Base-by-base conservation (phyloP, 2,113 vertebrate genomes). In the Xenotilapia flavipinnis region DNA sequence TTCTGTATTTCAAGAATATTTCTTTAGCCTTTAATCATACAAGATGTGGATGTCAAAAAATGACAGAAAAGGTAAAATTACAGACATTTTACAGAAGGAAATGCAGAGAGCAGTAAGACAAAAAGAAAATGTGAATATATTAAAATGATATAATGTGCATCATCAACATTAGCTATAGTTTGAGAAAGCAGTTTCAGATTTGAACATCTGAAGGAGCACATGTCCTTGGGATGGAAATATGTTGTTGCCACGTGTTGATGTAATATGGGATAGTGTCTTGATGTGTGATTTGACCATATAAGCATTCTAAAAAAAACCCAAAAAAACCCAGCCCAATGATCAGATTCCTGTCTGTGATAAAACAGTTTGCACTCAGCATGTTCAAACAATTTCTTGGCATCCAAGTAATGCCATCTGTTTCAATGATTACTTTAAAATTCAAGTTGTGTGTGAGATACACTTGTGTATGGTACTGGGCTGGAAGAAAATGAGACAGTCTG, bases 391-490 rank as follows among this genome's bases (percentile, higher is more conserved):
- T 70, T 90, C 49, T 81, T 85, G 82, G 80, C 77, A 86, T 90
- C 40, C 75, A 79, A 87, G 81, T 31, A n/a, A 42, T 28, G 70
- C 83, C 85, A 93, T 90, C 89, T 93, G 89, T 87, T 89, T 90
- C 62, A 81, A 47, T 80, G 56, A 87, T 75, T 75, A 47, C 84
- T 90, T 91, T 80, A 33, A 87, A 70, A 87, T 85, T 62, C 81
- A 83, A 68, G 60, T 85, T 86, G 42, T 81, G 49, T 51, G 73
- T 56, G 86, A 47, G 54, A 82, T 68, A 55, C 80, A 89, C 79
- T 84, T 75, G 56, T 84, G 49, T 31, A 31, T 33, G 26, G 13
- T 6, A n/a, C 80, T 54, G 62, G 49, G 65, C n/a, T 77, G 26
- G 31, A 62, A 60, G 12, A 86, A 73, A 7, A 58, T 19, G 6